Evolutionary conservation across 2,888 invertebrate genomes (phyloP).

Genomic region (Monopis laevigella): DNA sequence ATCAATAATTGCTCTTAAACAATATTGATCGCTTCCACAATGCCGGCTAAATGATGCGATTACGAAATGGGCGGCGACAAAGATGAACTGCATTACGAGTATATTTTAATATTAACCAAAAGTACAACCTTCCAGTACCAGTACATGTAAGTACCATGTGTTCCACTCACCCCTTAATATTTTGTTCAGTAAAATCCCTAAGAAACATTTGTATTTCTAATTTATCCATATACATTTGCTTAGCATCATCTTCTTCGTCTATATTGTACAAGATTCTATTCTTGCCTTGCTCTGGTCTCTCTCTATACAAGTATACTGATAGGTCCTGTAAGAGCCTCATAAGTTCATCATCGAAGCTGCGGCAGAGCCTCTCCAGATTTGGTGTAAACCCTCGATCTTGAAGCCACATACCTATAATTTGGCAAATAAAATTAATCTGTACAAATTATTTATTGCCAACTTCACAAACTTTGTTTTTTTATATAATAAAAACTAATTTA

Average conservation of each 20-base stretch:
- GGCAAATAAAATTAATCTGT: neutral
- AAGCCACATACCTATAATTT: constrained; percentile 67
- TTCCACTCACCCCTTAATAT: constrained; percentile 55
- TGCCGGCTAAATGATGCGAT: no score
- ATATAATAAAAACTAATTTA: no score
- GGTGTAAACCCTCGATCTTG: constrained; percentile 84
- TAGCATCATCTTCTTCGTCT: constrained; percentile 42
- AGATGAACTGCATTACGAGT: no score
- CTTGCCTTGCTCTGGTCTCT: constrained; percentile 32
- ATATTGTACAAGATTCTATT: constrained; percentile 29
- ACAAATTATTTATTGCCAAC: no score
- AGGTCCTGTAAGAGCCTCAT: constrained; percentile 74
- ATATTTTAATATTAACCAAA: no score
- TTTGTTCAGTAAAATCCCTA: constrained; percentile 51
- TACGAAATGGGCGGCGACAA: no score
- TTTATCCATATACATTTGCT: constrained; percentile 53
- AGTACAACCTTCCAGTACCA: no score
- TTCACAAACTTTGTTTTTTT: no score
- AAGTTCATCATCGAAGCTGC: constrained; percentile 70
- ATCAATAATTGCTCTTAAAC: no score
- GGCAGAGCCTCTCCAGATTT: constrained; percentile 75
- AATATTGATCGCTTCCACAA: no score
- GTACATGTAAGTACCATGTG: no score
- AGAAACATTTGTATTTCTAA: constrained; percentile 59
- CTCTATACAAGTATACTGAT: constrained; percentile 71